Conservation (phyloP, 2,888 invertebrate species). For the Chrysina gloriosa region DNA sequence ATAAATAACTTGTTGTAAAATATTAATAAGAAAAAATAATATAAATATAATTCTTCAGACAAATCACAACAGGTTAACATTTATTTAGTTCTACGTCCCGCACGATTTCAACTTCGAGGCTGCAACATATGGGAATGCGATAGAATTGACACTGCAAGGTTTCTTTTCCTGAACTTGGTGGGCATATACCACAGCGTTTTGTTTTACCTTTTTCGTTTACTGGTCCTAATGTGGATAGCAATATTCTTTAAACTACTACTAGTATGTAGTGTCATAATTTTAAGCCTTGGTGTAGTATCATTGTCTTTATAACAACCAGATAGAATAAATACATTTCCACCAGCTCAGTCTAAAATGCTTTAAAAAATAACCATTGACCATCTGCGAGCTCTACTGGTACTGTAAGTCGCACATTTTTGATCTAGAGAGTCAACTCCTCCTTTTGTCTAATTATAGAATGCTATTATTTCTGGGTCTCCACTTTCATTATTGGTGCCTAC, state of each 20-base stretch:
- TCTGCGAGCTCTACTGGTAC: not conserved
- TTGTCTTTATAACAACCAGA: not conserved
- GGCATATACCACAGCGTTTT: not conserved
- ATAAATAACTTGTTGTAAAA: too few species aligned
- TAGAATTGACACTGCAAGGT: not conserved
- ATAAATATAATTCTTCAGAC: too few species aligned
- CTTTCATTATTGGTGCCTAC: not conserved
- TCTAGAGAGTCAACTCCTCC: not conserved
- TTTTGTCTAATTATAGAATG: not conserved
- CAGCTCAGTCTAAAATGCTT: not conserved
- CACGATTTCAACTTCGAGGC: not conserved
- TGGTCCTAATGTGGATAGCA: not conserved
- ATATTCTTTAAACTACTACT: not conserved
- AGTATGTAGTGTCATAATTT: not conserved
- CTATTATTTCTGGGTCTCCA: not conserved
- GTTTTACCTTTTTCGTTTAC: not conserved
- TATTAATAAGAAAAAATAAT: too few species aligned
- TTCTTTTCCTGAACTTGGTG: not conserved
- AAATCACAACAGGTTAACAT: too few species aligned
- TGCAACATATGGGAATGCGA: not conserved
- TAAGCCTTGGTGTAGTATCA: not conserved
- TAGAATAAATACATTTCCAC: not conserved
- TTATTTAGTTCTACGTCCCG: too few species aligned
- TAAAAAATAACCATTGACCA: not conserved
- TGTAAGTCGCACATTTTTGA: not conserved